Base-by-base conservation (phyloP, 1,140 invertebrate genomes). In the Drosophila teissieri region DNA sequence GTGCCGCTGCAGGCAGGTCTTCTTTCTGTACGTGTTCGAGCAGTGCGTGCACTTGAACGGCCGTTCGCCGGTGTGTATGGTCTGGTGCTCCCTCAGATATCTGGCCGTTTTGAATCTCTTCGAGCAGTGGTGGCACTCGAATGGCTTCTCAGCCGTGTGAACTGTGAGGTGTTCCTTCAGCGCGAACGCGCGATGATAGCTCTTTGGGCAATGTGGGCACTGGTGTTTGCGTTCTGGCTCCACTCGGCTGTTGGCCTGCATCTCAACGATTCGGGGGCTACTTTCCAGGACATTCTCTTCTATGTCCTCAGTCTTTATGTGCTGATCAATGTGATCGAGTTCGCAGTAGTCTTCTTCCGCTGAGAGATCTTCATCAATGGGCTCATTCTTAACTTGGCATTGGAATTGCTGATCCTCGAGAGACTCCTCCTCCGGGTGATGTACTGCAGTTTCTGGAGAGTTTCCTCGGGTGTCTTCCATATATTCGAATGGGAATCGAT, bases 361-460 rank as follows among this genome's bases (percentile, higher is more conserved):
- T 12, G 48, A 31, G 11, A 6, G 1, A 22, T 57, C 51, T 7
- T 56, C 34, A 11, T 61, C 34, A 3, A 57, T 11, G 14, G 52
- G 52, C 31, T 61, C 57, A 34, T 39, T 61, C 12, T 61, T 56
- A 3, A 61, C 57, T 6, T 57, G 11, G 11, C 11, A 19, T 45
- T 22, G 44, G 19, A 45, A 19, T 19, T 1, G 2, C 10, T 45
- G 11, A 12, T 22, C 4, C 19, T 22, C 19, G 12, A 5, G 2
- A 12, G 11, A 45, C 11, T 11, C 4, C 12, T 14, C 4, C 19
- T 19, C 17, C 4, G 4, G 11, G 3, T 1, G 11, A 22, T 45
- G 11, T 6, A 12, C 4, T 22, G 4, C 4, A 45, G 17, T 4
- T 0, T 22, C 17, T 24, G 24, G 4, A 24, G 24, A 24, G 4